Evolutionary conservation across 2,797 vertebrate genomes (phyloP).

Genomic region (Loris lydekkerianus): DNA sequence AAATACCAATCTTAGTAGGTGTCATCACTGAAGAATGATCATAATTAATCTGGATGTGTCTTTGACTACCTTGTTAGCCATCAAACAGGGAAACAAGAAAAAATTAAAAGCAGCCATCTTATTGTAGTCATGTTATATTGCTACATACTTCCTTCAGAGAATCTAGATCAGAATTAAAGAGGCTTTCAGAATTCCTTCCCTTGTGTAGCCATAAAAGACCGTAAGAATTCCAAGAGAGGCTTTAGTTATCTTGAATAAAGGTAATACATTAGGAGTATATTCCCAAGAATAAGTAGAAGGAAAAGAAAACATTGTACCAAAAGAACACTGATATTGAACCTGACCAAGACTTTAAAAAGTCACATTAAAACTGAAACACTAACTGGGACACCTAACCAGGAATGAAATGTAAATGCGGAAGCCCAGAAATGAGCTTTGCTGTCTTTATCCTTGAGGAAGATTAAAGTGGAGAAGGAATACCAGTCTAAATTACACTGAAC

Average conservation of each 20-base stretch:
- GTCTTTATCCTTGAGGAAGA: background rate
- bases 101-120: background rate
- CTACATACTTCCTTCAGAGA: background rate
- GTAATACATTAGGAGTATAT: background rate
- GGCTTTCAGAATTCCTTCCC: background rate
- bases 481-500: background rate
- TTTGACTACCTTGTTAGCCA: background rate
- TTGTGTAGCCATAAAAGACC: background rate
- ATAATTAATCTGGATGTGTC: background rate
- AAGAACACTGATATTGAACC: background rate
- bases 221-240: background rate
- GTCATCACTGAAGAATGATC: background rate
- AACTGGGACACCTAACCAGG: background rate
- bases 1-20: background rate
- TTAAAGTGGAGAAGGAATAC: background rate
- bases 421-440: background rate
- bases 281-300: constrained; percentile 22
- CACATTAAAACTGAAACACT: background rate
- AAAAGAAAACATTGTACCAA: constrained; percentile 11
- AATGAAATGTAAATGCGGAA: background rate
- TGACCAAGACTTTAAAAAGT: constrained; percentile 14
- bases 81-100: constrained; percentile 22
- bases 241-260: background rate
- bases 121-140: background rate
- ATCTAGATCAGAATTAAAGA: background rate